Evolutionary conservation across 2,797 vertebrate genomes (phyloP).

Genomic region (Trichosurus vulpecula): DNA sequence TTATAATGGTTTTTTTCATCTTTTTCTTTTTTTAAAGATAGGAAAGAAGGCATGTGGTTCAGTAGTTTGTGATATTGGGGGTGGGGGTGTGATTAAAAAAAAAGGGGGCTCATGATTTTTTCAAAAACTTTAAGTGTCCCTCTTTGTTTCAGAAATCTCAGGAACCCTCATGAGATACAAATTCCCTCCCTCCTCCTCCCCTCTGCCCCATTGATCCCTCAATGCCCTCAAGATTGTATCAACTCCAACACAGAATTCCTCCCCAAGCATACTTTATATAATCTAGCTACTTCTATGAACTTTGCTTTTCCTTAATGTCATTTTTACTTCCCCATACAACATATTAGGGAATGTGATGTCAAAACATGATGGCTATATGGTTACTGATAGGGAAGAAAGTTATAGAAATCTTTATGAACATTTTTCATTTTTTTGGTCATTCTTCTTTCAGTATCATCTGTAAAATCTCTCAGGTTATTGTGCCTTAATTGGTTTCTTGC

Average conservation of each 20-base stretch:
- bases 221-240: not conserved
- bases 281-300: not conserved
- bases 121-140: not conserved
- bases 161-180: not conserved
- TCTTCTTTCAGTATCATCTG: not conserved
- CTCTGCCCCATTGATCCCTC: not conserved
- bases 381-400: not conserved
- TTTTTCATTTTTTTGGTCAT: not conserved
- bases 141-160: not conserved
- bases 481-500: not conserved
- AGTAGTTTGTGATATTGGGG: not conserved
- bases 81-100: no score
- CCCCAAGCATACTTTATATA: not conserved
- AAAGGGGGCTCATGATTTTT: not conserved
- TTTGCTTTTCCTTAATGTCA: not conserved
- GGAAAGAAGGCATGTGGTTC: not conserved
- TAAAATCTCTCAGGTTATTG: not conserved
- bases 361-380: not conserved
- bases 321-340: not conserved
- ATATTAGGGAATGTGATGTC: not conserved
- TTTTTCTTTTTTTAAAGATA: not conserved
- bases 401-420: not conserved
- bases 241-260: not conserved
- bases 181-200: not conserved
- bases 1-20: not conserved